phyloP scores from a whole-genome alignment of 2,888 invertebrate species.

The Priocnemis perturbator region DNA sequence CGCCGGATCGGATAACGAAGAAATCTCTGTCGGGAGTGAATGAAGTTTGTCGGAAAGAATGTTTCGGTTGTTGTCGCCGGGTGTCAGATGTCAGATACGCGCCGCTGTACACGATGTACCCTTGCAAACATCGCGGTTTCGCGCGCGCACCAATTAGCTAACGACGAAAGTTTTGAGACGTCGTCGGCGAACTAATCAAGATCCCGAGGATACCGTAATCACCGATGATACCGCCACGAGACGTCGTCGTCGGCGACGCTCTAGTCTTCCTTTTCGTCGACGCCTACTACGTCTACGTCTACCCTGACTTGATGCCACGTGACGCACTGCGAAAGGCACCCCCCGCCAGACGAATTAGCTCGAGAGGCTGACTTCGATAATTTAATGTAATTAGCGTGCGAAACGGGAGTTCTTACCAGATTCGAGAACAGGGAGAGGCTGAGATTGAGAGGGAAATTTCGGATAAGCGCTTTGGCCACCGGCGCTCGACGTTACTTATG shows the following conservation, averaged over 20 bases:
- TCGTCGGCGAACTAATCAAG: constrained; percentile 65
- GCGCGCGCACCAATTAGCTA: constrained; percentile 66
- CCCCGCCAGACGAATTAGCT: constrained; percentile 5
- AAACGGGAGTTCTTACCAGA: not conserved
- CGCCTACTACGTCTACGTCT: not conserved
- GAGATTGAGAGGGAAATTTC: too few species aligned
- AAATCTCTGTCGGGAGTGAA: too few species aligned
- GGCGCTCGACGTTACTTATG: too few species aligned
- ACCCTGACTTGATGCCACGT: not conserved
- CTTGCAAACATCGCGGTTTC: constrained; percentile 61
- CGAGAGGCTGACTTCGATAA: constrained; percentile 1
- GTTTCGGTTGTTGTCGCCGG: not conserved
- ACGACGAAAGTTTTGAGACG: constrained; percentile 68
- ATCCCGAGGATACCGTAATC: constrained; percentile 64
- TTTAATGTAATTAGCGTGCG: constrained; percentile 3
- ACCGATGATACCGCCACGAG: constrained; percentile 56
- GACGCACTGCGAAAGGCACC: not conserved
- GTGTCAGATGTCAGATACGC: constrained; percentile 51
- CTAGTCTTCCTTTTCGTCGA: not conserved
- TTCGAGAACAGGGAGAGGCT: too few species aligned
- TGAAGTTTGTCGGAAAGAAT: not conserved
- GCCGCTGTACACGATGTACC: constrained; percentile 53
- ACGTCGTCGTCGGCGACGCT: constrained; percentile 29
- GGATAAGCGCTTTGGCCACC: too few species aligned
- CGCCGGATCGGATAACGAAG: not conserved